A percentile compares a stretch with the other conserved stretches of the same genome.
These are phyloP conservation scores for Cydia pomonella DNA, from an alignment of 1,140 invertebrate species.

Conservation along the genomic window DNA sequence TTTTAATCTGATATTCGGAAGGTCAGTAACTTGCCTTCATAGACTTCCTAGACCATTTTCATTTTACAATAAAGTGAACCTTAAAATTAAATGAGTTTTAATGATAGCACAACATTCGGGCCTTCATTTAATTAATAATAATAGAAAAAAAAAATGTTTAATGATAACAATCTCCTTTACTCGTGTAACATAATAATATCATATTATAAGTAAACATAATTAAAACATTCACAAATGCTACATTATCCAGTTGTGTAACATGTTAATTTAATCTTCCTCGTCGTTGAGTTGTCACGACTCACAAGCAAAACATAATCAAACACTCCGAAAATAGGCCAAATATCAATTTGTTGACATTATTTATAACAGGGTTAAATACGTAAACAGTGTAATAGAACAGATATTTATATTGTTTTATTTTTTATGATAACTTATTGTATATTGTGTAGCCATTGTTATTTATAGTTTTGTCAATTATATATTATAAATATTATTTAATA, in stretches of 20 bases:
- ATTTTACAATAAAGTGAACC: too few relatives aligned
- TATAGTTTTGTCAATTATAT: too few relatives aligned
- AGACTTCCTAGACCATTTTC: too few relatives aligned
- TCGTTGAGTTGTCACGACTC: slow-evolving; percentile 5
- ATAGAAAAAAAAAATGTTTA: too few relatives aligned
- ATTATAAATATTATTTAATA: too few relatives aligned
- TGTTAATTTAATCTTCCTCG: slow-evolving; percentile 21
- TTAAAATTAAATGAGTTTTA: too few relatives aligned
- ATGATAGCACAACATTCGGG: too few relatives aligned
- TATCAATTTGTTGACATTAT: slow-evolving; percentile 10
- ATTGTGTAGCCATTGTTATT: too few relatives aligned
- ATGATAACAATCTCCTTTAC: too few relatives aligned
- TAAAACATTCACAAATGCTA: background rate
- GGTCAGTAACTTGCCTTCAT: too few relatives aligned
- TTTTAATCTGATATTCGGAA: too few relatives aligned
- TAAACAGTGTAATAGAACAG: background rate
- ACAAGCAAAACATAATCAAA: slow-evolving; percentile 3
- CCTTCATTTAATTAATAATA: too few relatives aligned
- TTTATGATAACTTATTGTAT: background rate
- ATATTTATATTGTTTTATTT: background rate
- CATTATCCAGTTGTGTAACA: background rate
- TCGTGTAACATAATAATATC: background rate
- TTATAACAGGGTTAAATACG: slow-evolving; percentile 6
- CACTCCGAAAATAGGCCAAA: slow-evolving; percentile 5
- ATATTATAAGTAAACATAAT: background rate